A percentile compares a stretch with the other conserved stretches of the same genome.
These are phyloP conservation scores for Drosophila orena DNA, from an alignment of 1,140 invertebrate species.

Conservation along the genomic window DNA sequence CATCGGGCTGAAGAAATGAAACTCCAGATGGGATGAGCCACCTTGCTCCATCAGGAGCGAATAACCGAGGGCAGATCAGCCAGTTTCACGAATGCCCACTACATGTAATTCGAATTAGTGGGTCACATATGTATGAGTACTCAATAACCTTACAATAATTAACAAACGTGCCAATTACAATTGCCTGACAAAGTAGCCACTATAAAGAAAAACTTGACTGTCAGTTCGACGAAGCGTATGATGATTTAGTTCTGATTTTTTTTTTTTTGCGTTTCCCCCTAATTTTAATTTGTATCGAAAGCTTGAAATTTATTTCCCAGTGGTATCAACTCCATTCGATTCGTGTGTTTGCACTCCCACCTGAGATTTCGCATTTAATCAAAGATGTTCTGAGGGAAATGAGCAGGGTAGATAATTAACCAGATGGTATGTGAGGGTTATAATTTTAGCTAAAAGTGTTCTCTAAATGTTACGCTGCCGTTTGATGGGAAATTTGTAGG, in stretches of 20 bases:
- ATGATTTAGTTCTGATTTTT: not conserved
- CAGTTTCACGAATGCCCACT: not conserved
- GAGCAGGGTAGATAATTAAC: not conserved
- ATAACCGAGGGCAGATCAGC: not conserved
- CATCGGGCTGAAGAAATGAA: no score
- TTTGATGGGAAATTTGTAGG: conserved; percentile 11
- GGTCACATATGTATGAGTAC: conserved; percentile 5
- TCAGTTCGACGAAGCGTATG: conserved; percentile 5
- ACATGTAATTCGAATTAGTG: conserved; percentile 11
- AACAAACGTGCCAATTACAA: conserved; percentile 76
- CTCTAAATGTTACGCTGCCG: conserved; percentile 9
- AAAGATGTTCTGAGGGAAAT: not conserved
- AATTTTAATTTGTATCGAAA: not conserved
- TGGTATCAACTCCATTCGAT: conserved; percentile 8
- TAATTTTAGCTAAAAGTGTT: conserved; percentile 14
- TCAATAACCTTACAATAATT: conserved; percentile 39
- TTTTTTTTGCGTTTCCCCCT: no score
- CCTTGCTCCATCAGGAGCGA: not conserved
- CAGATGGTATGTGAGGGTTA: not conserved
- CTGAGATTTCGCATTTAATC: conserved; percentile 1
- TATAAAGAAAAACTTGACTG: conserved; percentile 10
- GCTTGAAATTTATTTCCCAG: not conserved
- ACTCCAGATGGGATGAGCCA: not conserved
- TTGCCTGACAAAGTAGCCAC: conserved; percentile 59
- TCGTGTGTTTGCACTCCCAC: conserved; percentile 24